These are phyloP conservation scores for Paracyclopina nana DNA, from an alignment of 1,140 invertebrate species.

Conservation along the genomic window DNA sequence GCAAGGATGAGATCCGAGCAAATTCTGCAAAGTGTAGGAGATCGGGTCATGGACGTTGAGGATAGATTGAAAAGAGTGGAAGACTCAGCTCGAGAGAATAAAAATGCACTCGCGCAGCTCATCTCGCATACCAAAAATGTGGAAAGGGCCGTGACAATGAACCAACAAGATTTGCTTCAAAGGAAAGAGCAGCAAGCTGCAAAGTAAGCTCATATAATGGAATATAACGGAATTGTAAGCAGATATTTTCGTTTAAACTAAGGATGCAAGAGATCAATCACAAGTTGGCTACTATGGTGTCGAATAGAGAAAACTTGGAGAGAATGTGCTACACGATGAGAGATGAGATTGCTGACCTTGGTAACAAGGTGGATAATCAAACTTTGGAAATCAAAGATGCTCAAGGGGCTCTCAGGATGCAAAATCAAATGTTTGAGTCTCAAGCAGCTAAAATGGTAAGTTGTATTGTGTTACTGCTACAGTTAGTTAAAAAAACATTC, in stretches of 20 bases:
- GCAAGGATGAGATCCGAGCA: slow-evolving; percentile 14
- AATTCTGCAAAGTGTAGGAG: neutral
- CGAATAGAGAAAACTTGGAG: neutral
- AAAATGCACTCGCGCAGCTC: slow-evolving; percentile 1
- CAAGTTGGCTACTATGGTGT: neutral
- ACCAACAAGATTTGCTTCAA: slow-evolving; percentile 5
- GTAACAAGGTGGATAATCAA: neutral
- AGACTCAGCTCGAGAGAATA: slow-evolving; percentile 3
- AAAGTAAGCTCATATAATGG: slow-evolving; percentile 2
- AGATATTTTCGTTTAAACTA: neutral
- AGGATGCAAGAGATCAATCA: neutral
- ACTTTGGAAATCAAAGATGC: neutral
- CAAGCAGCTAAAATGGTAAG: neutral
- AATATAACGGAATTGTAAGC: neutral
- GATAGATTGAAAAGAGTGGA: slow-evolving; percentile 2
- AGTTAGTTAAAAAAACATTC: too few species aligned
- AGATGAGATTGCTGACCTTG: neutral
- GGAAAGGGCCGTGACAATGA: slow-evolving; percentile 7
- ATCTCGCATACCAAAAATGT: slow-evolving; percentile 13
- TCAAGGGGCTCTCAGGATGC: neutral
- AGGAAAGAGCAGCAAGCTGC: slow-evolving; percentile 7
- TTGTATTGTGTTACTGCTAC: neutral
- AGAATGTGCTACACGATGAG: neutral
- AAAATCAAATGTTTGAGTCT: neutral
- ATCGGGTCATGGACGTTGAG: neutral